Base-by-base conservation (phyloP, 2,888 invertebrate genomes). In the Galerucella nymphaeae region DNA sequence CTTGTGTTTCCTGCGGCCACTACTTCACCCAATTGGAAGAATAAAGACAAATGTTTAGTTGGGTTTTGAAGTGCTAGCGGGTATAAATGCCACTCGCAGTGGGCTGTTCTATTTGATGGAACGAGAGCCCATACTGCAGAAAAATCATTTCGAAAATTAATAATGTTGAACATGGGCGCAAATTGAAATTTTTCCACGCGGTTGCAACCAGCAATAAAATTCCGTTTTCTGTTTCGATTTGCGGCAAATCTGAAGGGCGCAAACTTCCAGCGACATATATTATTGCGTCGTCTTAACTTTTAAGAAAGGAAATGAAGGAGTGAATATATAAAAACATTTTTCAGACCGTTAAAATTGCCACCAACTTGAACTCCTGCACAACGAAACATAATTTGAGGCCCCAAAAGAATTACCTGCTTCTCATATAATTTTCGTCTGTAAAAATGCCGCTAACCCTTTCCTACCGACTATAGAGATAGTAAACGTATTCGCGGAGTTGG, bases 11-110 rank as follows among this genome's bases (percentile, higher is more conserved):
- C 78, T 70, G 74, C 73, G 85, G 83, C 80, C 80, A 82, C 81
- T 82, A 83, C 81, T 70, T 83, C 85, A 86, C 78, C 86, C 87
- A 86, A 86, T 86, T 85, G 87, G 85, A 87, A 87, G 86, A 87
- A 87, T 87, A 86, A 87, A 87, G 87, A 87, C 86, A 87, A 87
- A 87, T 87, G 87, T 86, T 85, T 85, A 83, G 84, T 83, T 84
- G 84, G 84, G 81, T 82, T 83, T 81, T 82, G 82, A 83, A 82
- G 78, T 78, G 72, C 83, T 83, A 80, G 80, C 82, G 84, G 85
- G 84, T 84, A 86, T 86, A 86, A 86, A 86, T 86, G 86, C 85
- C 86, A 86, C 82, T 84, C 81, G 85, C 86, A 86, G 84, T 84
- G 83, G 84, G 84, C 83, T 82, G 84, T 84, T 84, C 84, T 77